These are phyloP conservation scores for Ectemnius continuus DNA, from an alignment of 2,888 invertebrate species.

Conservation along the genomic window DNA sequence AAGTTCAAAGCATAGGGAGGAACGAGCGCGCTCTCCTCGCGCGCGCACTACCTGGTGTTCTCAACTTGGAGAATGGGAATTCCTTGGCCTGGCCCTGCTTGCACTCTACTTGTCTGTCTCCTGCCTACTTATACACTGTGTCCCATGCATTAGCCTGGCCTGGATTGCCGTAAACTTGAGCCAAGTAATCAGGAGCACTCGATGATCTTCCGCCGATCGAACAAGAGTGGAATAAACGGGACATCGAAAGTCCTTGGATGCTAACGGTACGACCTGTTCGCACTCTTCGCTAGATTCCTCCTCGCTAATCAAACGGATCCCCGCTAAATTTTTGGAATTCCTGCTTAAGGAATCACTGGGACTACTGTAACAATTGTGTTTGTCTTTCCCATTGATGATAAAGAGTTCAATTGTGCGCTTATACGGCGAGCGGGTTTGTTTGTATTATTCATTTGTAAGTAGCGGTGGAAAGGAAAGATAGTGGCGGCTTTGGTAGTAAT, in stretches of 20 bases:
- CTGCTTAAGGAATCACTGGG: no score
- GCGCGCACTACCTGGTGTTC: constrained; percentile 61
- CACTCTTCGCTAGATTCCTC: not conserved
- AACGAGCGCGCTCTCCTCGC: not conserved
- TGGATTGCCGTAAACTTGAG: no score
- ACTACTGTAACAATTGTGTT: no score
- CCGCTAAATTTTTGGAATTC: no score
- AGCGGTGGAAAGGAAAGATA: not conserved
- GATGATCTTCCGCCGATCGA: constrained; percentile 6
- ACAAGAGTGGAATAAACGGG: not conserved
- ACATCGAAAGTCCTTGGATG: not conserved
- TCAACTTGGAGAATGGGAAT: constrained; percentile 70
- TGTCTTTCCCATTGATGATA: no score
- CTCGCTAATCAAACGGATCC: not conserved
- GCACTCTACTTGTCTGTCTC: not conserved
- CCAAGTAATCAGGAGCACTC: not conserved
- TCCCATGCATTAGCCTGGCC: not conserved
- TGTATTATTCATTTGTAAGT: not conserved
- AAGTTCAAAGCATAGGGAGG: constrained; percentile 17
- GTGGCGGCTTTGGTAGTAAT: not conserved
- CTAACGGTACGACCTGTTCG: constrained; percentile 4
- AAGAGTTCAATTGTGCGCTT: no score
- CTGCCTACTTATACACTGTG: not conserved
- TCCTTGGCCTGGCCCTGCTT: not conserved
- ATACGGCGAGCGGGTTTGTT: no score